A percentile compares a stretch with the other conserved stretches of the same genome.
phyloP scores from a whole-genome alignment of 2,797 vertebrate species.

The Helostoma temminkii region DNA sequence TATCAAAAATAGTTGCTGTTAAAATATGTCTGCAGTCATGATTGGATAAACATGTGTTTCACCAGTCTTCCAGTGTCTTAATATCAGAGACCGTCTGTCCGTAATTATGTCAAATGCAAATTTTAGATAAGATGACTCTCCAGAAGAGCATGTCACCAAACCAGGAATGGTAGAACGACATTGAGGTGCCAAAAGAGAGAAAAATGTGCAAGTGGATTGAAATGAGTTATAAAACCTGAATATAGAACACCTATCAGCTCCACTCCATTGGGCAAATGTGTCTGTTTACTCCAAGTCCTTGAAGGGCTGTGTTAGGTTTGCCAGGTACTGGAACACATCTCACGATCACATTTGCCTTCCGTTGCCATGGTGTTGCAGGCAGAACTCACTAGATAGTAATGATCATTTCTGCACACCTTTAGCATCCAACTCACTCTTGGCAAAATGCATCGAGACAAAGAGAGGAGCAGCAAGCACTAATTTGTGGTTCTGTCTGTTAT shows the following conservation, averaged over 20 bases:
- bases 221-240: conserved; percentile 64
- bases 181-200: conserved; percentile 24
- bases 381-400: conserved; percentile 62
- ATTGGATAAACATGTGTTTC: conserved; percentile 9
- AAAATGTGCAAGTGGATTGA: conserved; percentile 42
- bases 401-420: conserved; percentile 70
- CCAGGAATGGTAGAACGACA: conserved; percentile 25
- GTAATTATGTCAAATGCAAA: conserved; percentile 26
- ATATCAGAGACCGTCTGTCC: conserved; percentile 2
- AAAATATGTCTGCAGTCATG: not conserved
- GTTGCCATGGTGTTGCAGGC: conserved; percentile 77
- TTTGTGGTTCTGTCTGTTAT: conserved; percentile 48
- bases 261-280: conserved; percentile 75
- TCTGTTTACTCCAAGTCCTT: conserved; percentile 78
- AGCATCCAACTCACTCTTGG: conserved; percentile 59
- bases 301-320: conserved; percentile 62
- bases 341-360: conserved; percentile 70
- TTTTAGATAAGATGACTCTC: conserved; percentile 13
- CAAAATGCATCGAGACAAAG: conserved; percentile 37
- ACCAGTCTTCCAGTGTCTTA: conserved; percentile 4
- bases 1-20: not conserved
- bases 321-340: conserved; percentile 69
- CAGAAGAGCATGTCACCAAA: conserved; percentile 19
- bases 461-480: conserved; percentile 27
- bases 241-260: conserved; percentile 69